Evolutionary conservation across 2,888 invertebrate genomes (phyloP), one percentile per base, ranked within the genome.

Genomic region (Drosophila mettleri): DNA sequence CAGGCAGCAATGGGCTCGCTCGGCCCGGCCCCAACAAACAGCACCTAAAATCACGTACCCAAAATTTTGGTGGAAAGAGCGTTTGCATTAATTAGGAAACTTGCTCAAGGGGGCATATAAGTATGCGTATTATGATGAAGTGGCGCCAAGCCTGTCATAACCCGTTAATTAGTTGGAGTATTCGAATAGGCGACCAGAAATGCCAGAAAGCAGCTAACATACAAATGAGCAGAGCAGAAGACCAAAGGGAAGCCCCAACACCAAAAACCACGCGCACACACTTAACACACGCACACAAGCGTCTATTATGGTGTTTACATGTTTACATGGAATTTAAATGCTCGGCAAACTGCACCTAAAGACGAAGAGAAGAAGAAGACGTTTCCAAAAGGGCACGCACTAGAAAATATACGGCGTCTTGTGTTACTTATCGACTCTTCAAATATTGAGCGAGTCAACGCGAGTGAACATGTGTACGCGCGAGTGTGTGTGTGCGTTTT

Each of bases 111-210:
- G 59, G 61, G 33, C 20, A 20, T 12, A 3, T 8, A 10, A 43
- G 52, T 38, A 45, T 43, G 51, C 46, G 57, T 67, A 71, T 78
- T 68, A 74, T 82, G 82, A 85, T 77, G 72, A 74, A 85, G 70
- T 82, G 85, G 80, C 82, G 85, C 84, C 72, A 59, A 74, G 79
- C 69, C 77, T 88, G 89, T 89, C 87, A 90, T 86, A 90, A 90
- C 87, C 83, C 80, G 89, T 91, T 90, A 91, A 91, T 91, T 91
- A 91, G 90, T 90, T 91, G 88, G 90, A 90, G 90, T 88, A 90
- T 88, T 88, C 78, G 72, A 90, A 77, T 83, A 91, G 91, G 91
- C 87, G 83, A 71, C 12, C 91, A 91, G 90, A 59, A 76, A 49
- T 53, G 36, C 31, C 45, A 69, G 64, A 39, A 73, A 49, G 39